Base-by-base conservation (phyloP, 1,140 invertebrate species). In the Caenorhabditis brenneri region DNA sequence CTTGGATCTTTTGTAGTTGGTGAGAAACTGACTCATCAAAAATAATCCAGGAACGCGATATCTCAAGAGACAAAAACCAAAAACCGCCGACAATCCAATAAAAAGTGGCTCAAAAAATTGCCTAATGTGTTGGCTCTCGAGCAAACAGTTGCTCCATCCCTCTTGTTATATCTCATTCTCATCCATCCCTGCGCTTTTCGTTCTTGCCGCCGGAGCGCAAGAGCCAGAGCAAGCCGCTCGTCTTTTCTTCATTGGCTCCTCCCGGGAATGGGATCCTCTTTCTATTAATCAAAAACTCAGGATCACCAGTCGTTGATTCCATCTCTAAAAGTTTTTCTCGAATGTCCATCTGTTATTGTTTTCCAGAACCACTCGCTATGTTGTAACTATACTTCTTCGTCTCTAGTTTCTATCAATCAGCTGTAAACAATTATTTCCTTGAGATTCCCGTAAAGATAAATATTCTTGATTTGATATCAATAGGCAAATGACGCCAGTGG, bases 101-200 rank as follows among this genome's bases (percentile, higher is more conserved):
- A 74, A 74, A 74, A 74, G 65, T 74, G 36, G 36, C 36, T 74
- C 36, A 42, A 74, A 74, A n/a, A 74, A 74, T 74, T 74, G 65
- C 65, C 65, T 74, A 74, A 74, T 74, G 65, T 74, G 36, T 74
- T 74, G 65, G 65, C 65, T 74, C 65, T 74, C 65, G 36, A 42
- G 36, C 65, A 74, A 74, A 74, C 65, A 74, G 65, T 74, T 74
- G 65, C 65, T 74, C n/a, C 36, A 33, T 42, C 16, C n/a, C 65
- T 42, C 36, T 24, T 46, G 53, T 55, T 55, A 55, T 55, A 55
- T 74, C n/a, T 65, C 15, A 15, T 42, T n/a, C 36, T 36, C 12
- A 42, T 36, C n/a, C 36, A 42, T 42, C 36, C 22, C 36, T 29
- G 65, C 33, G 19, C 36, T 74, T 74, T 74, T 74, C 36, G 33